A percentile compares a stretch with the other conserved stretches of the same genome.
Evolutionary conservation across 2,888 invertebrate species (phyloP).

Genomic region (Lagria hirta): DNA sequence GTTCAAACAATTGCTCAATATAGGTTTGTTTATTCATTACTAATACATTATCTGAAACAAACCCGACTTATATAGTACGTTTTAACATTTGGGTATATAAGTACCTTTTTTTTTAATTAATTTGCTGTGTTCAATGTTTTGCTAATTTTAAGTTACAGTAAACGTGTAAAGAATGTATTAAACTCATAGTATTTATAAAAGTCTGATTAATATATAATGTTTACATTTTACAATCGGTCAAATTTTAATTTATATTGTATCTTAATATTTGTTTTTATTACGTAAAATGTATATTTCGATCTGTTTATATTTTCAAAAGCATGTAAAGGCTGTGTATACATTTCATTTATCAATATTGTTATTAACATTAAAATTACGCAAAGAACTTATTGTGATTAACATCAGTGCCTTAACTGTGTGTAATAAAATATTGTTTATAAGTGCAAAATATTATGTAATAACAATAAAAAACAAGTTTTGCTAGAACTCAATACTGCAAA

Average conservation of each 20-base stretch:
- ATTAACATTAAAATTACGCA: conserved; percentile 29
- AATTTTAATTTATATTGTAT: conserved; percentile 1
- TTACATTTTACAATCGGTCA: conserved; percentile 12
- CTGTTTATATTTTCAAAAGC: conserved; percentile 18
- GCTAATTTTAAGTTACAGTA: conserved; percentile 15
- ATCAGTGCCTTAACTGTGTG: conserved; percentile 38
- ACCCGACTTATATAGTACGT: conserved; percentile 75
- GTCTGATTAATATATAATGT: conserved; percentile 25
- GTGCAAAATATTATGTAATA: no score
- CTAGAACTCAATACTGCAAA: no score
- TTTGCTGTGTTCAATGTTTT: conserved; percentile 17
- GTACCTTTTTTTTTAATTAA: no score
- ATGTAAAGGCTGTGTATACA: conserved; percentile 41
- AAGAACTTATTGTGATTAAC: conserved; percentile 36
- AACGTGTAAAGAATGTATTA: conserved; percentile 13
- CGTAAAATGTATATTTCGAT: conserved; percentile 18
- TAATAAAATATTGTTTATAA: conserved; percentile 23
- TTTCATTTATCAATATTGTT: conserved; percentile 35
- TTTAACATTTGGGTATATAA: conserved; percentile 20
- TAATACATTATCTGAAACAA: conserved; percentile 83
- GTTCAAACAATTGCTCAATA: conserved; percentile 89
- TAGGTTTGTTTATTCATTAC: conserved; percentile 81
- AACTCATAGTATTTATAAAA: conserved; percentile 25
- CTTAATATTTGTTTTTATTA: conserved; percentile 13
- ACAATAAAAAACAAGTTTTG: no score